Evolutionary conservation across 2,888 invertebrate genomes (phyloP), one percentile per base, ranked within the genome.

Genomic region (Biston stratarius): DNA sequence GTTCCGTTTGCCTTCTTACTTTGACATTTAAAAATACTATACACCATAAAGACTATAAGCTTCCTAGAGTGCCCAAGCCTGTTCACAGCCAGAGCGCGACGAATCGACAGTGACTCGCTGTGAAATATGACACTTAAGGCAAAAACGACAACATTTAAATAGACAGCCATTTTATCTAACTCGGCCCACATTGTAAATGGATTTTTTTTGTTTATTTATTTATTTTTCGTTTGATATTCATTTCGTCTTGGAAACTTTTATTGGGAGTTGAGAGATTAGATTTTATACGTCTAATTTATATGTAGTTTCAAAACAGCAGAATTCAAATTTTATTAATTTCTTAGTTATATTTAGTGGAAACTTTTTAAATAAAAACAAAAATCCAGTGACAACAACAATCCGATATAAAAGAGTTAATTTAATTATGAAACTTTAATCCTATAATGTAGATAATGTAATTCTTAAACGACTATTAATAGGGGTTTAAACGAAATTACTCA

Each of bases 161-260:
- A 53, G 57, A 45, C 53, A 47, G 52, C 57, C n/a, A 67, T 67
- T 59, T 59, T 62, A 53, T 67, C 58, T 61, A 52, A 62, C 61
- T 53, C 15, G 58, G 48, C 12, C 33, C 61, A 62, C 66, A 58
- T 64, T 60, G 57, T 11, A 60, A 61, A 61, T 60, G 15, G 36
- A 60, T 49, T 51, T 61, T n/a, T 24, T 24, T 2, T 2, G 24
- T 24, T 24, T 24, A 24, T 3, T 24, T 24, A 24, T 24, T 24
- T 24, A 24, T 24, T 24, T 56, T 61, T 59, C n/a, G 45, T 58
- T 45, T 38, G 34, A 34, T 36, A 36, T 59, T 59, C 40, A 52
- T 58, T 58, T 45, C 56, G 42, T 12, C 15, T 49, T 48, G 44
- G 51, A 51, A 38, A 48, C 33, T 56, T 57, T 51, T 63, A 48